phyloP scores from a whole-genome alignment of 2,888 invertebrate species.

The Thymelicus lineola region DNA sequence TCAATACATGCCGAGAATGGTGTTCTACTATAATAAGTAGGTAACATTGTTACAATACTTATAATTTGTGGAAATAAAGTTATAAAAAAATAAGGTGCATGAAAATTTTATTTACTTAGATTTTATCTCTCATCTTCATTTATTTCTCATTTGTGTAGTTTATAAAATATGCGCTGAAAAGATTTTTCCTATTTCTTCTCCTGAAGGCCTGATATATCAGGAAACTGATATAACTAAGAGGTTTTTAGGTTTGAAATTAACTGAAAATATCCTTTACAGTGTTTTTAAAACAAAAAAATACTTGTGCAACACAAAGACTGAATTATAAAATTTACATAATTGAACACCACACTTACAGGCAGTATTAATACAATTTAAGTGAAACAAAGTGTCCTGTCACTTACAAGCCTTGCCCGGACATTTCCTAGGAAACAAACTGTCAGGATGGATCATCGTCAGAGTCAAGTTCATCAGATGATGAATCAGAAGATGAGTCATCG shows the following conservation, averaged over 20 bases:
- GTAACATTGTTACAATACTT: background rate
- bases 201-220: no score
- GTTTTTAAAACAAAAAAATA: no score
- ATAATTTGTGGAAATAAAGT: background rate
- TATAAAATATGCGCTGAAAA: no score
- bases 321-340: background rate
- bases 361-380: conserved; percentile 1
- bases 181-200: no score
- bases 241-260: no score
- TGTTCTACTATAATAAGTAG: background rate
- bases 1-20: background rate
- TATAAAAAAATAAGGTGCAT: no score
- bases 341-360: background rate
- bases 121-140: no score
- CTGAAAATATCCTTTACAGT: no score
- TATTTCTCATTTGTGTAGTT: no score
- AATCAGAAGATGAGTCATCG: conserved; percentile 46
- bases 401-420: conserved; percentile 38
- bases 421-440: conserved; percentile 37
- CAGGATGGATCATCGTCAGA: conserved; percentile 73
- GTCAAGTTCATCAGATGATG: conserved; percentile 66
- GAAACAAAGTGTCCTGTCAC: conserved; percentile 18
- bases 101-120: no score
- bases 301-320: no score
- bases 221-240: no score